Percentiles rank a stretch among this genome's conserved stretches.
Conservation (phyloP, 37 sponge, comb jelly and placozoan genomes). For the Diacarnus erythraeanus region DNA sequence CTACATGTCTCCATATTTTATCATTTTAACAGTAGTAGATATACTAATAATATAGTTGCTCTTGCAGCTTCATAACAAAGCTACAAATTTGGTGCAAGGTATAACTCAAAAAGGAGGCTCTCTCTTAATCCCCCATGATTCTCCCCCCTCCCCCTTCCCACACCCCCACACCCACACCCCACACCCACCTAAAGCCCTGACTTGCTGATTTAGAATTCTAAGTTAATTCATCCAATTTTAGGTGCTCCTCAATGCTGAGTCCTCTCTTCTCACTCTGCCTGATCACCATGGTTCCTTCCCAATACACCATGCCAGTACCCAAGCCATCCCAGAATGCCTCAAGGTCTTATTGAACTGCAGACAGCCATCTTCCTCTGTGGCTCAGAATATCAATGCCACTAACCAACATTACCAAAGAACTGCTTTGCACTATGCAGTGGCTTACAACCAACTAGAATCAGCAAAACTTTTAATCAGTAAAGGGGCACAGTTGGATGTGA, state of each 20-base stretch:
- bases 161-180: too few relatives aligned
- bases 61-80: too few relatives aligned
- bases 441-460: conserved; percentile 8
- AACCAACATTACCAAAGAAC: conserved; percentile 7
- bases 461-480: not conserved
- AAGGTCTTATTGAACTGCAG: conserved; percentile 11
- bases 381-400: not conserved
- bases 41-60: too few relatives aligned
- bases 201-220: too few relatives aligned
- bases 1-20: too few relatives aligned
- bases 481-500: conserved; percentile 13
- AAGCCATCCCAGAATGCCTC: conserved; percentile 6
- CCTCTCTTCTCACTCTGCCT: conserved; percentile 8
- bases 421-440: conserved; percentile 48
- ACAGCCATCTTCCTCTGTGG: not conserved
- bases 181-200: too few relatives aligned
- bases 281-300: conserved; percentile 36
- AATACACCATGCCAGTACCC: conserved; percentile 47
- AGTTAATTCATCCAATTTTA: conserved; percentile 2
- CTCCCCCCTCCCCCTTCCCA: too few relatives aligned
- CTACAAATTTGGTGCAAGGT: too few relatives aligned
- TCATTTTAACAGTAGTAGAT: too few relatives aligned
- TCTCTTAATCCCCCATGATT: too few relatives aligned
- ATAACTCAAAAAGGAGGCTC: too few relatives aligned
- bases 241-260: conserved; percentile 17